Evolutionary conservation across 2,113 vertebrate species (phyloP).

Genomic region (Cyphomyrus discorhynchus): DNA sequence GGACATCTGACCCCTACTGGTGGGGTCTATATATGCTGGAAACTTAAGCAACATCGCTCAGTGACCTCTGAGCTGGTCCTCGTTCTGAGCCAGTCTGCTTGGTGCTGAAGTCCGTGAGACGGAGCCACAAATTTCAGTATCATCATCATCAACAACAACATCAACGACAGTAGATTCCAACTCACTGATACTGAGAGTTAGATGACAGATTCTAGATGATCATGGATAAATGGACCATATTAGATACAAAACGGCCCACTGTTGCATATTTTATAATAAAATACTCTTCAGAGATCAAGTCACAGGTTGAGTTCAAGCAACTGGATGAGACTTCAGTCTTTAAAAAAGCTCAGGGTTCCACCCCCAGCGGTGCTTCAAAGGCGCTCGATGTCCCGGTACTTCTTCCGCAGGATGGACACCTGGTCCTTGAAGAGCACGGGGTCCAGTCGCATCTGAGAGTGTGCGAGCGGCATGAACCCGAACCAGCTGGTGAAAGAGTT

Average conservation of each 20-base stretch:
- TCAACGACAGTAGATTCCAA: slow-evolving; percentile 19
- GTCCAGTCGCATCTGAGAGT: slow-evolving; percentile 70
- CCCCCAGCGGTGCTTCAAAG: slow-evolving; percentile 35
- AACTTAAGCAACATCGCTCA: slow-evolving; percentile 19
- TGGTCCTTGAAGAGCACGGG: slow-evolving; percentile 69
- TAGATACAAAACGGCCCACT: slow-evolving; percentile 21
- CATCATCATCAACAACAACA: slow-evolving; percentile 10
- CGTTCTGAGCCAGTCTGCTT: neutral
- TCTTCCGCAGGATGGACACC: slow-evolving; percentile 71
- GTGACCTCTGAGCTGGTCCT: neutral
- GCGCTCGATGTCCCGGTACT: slow-evolving; percentile 68
- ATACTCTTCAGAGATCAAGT: slow-evolving; percentile 27
- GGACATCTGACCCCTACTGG: slow-evolving; percentile 20
- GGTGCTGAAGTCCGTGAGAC: slow-evolving; percentile 1
- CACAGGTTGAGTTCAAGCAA: neutral
- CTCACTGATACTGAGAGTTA: slow-evolving; percentile 4
- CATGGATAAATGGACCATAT: neutral
- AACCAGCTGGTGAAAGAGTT: slow-evolving; percentile 64
- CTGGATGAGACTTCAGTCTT: neutral
- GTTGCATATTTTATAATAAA: slow-evolving; percentile 46
- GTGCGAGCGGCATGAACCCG: slow-evolving; percentile 67
- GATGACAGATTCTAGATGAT: neutral
- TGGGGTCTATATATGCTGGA: slow-evolving; percentile 28
- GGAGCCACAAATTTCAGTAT: neutral
- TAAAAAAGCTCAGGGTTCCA: neutral